These are phyloP conservation scores for Antheraea yamamai DNA, from an alignment of 2,888 invertebrate genomes.

Conservation along the genomic window DNA sequence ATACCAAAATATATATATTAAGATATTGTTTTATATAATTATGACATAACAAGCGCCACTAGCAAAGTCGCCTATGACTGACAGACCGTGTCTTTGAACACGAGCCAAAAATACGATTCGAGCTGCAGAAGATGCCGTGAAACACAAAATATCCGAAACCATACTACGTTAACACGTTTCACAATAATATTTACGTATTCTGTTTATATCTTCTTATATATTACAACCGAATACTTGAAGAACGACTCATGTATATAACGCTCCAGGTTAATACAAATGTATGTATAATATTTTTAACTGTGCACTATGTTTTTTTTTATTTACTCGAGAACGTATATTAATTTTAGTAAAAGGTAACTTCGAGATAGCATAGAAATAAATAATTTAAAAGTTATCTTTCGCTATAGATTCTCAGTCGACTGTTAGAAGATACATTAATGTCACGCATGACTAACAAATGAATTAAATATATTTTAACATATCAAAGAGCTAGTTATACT, in stretches of 20 bases:
- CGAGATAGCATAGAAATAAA: background rate
- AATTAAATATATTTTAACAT: background rate
- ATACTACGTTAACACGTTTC: slow-evolving; percentile 28
- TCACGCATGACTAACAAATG: background rate
- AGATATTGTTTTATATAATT: slow-evolving; percentile 20
- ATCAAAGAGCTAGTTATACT: too few relatives aligned
- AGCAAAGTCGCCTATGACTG: slow-evolving; percentile 27
- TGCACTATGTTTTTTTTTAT: background rate
- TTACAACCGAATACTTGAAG: slow-evolving; percentile 5
- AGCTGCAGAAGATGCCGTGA: slow-evolving; percentile 22
- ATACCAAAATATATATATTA: too few relatives aligned
- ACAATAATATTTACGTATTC: slow-evolving; percentile 29
- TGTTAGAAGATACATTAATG: background rate
- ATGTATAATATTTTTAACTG: background rate
- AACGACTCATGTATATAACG: background rate
- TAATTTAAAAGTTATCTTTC: background rate
- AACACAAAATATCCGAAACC: slow-evolving; percentile 5
- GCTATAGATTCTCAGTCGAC: background rate
- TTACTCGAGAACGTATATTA: background rate
- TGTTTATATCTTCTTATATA: slow-evolving; percentile 15
- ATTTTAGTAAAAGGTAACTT: background rate
- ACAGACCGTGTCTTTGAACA: slow-evolving; percentile 33
- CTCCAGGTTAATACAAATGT: background rate
- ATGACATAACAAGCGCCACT: slow-evolving; percentile 39
- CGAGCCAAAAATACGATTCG: slow-evolving; percentile 39